Conservation (phyloP, 35 echinoderm and acorn worm species). For the Lytechinus pictus region DNA sequence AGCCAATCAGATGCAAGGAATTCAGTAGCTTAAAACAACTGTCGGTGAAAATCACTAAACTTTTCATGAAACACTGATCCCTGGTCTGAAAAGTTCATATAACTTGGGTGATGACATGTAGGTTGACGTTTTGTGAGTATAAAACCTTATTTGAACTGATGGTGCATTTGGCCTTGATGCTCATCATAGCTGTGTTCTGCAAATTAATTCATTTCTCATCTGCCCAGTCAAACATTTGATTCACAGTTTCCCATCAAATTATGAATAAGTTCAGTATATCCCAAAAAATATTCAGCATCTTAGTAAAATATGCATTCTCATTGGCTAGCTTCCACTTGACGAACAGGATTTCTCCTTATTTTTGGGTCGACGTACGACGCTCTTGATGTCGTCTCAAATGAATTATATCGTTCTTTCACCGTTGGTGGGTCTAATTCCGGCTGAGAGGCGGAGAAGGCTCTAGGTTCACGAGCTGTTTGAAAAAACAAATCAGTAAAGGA, state of each 20-base stretch:
- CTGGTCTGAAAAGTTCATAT: no score
- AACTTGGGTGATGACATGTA: no score
- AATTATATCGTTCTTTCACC: constrained; percentile 81
- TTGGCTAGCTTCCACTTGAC: constrained; percentile 5
- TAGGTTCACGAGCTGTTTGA: constrained; percentile 73
- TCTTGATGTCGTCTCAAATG: constrained; percentile 96
- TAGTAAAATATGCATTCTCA: neutral
- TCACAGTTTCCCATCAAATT: neutral
- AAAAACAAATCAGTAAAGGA: constrained; percentile 14
- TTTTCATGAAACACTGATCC: no score
- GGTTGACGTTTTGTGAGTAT: no score
- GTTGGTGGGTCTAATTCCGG: constrained; percentile 78
- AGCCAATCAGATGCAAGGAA: no score
- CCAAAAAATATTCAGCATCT: neutral
- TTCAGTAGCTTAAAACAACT: no score
- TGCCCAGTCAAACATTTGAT: neutral
- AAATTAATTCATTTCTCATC: neutral
- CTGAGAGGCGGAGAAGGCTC: constrained; percentile 81
- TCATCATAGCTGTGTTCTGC: neutral
- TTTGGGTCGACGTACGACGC: constrained; percentile 87
- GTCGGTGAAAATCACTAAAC: no score
- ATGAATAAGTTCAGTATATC: neutral
- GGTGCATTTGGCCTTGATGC: neutral
- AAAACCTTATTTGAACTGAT: no score
- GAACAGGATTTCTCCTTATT: constrained; percentile 58